A percentile compares a stretch with the other conserved stretches of the same genome.
Conservation (phyloP, 2,797 vertebrate species). For the Pelodytes ibericus region DNA sequence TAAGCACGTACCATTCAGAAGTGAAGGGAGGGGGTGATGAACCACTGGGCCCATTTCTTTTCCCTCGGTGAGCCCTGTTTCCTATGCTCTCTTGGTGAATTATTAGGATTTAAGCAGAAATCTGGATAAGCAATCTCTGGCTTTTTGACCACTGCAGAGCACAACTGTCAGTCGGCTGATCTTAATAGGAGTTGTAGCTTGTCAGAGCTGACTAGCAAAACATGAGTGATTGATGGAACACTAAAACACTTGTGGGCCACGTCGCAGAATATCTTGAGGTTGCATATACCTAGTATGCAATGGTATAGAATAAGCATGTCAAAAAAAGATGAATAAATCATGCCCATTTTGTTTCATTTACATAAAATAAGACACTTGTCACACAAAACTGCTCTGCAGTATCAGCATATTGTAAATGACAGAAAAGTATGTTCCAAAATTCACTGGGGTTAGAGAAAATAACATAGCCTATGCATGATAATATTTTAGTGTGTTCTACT, state of each 20-base stretch:
- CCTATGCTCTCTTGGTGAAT: constrained; percentile 23
- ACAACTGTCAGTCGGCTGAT: no score
- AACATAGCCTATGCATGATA: not conserved
- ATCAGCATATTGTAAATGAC: not conserved
- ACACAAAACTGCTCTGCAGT: not conserved
- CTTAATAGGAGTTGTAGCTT: no score
- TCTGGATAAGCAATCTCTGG: no score
- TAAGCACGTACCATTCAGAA: constrained; percentile 43
- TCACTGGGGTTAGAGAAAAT: not conserved
- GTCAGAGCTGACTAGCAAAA: no score
- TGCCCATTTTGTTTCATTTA: not conserved
- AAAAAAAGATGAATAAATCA: not conserved
- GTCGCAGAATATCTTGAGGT: no score
- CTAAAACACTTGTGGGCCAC: no score
- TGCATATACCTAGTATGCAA: no score
- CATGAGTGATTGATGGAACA: no score
- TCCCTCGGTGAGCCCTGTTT: constrained; percentile 22
- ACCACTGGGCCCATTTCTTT: constrained; percentile 28
- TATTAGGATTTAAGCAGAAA: constrained; percentile 25
- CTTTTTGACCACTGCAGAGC: no score
- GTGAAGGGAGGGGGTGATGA: constrained; percentile 25
- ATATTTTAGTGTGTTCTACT: no score
- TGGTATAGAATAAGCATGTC: no score
- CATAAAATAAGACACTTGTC: constrained; percentile 10
- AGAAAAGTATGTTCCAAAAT: not conserved